Percentiles rank a stretch among this genome's conserved stretches.
Conservation (phyloP, 2,113 vertebrate species). For the Marcusenius ussheri region DNA sequence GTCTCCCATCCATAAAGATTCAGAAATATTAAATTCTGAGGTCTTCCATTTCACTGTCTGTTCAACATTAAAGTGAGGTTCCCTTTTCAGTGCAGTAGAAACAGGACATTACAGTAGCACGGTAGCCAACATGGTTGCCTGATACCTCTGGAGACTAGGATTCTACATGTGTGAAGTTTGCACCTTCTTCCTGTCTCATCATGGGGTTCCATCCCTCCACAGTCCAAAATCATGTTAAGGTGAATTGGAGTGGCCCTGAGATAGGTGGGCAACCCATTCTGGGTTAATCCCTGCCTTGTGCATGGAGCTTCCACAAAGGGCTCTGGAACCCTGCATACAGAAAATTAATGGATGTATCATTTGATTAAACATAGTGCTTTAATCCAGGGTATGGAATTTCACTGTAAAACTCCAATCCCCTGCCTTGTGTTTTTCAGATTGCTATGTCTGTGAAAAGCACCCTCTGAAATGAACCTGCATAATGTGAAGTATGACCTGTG, state of each 20-base stretch:
- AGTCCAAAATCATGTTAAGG: background rate
- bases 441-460: background rate
- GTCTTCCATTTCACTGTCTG: background rate
- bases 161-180: background rate
- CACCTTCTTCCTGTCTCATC: background rate
- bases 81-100: background rate
- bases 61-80: background rate
- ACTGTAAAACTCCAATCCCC: background rate
- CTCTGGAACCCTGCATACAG: background rate
- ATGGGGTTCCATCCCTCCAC: background rate
- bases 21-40: background rate
- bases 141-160: background rate
- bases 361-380: background rate
- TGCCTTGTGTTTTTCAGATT: background rate
- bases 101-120: background rate
- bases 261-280: background rate
- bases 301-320: background rate
- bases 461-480: background rate
- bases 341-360: background rate
- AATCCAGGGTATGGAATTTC: background rate
- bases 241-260: background rate
- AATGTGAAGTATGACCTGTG: background rate
- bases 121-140: background rate
- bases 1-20: background rate
- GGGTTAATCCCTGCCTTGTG: background rate